Base-by-base conservation (phyloP, 2,113 vertebrate genomes). In the Phocoena phocoena region DNA sequence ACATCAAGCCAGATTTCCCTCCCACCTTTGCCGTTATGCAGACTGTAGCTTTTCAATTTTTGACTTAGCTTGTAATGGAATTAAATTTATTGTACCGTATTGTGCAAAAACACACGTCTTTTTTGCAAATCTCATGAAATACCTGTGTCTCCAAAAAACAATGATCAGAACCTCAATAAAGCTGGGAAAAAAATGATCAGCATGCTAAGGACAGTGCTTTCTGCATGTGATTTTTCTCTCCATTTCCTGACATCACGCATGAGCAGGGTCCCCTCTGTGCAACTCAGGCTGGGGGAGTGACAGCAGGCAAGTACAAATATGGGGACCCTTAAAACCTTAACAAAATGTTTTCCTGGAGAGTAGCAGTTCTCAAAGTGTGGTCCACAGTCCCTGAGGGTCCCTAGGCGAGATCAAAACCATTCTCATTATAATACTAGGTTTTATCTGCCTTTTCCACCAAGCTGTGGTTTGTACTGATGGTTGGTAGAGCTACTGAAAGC, bases 211-310 rank as follows among this genome's bases (percentile, higher is more conserved):
- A 47, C 11, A 18, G 18, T 10, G 21, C 10, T 41, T 50, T 71
- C 36, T 4, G 18, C 5, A 7, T 2, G 2, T 6, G 38, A 1
- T 26, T 81, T 12, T 15, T 62, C 70, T 38, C 65, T 58, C 47
- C 7, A 0, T 3, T 26, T 47, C 8, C 18, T 6, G 38, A 76
- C 3, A 2, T 0, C 12, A 6, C 3, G 68, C 17, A 2, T 36
- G n/a, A 63, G 14, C 5, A 15, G 26, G 2, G 50, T 2, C 1
- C 28, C 10, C 77, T 26, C 9, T 23, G 26, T 1, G 36, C 47
- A 5, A 25, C 55, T 55, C 7, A 20, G 47, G 25, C 5, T 14
- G 13, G 17, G 26, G n/a, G 17, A 53, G 47, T 25, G 50, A 47
- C 6, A 36, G 38, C 53, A 62, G 90, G 26, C 17, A 68, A 67